Conservation (phyloP, 2,113 vertebrate genomes). For the Tachysurus fulvidraco region DNA sequence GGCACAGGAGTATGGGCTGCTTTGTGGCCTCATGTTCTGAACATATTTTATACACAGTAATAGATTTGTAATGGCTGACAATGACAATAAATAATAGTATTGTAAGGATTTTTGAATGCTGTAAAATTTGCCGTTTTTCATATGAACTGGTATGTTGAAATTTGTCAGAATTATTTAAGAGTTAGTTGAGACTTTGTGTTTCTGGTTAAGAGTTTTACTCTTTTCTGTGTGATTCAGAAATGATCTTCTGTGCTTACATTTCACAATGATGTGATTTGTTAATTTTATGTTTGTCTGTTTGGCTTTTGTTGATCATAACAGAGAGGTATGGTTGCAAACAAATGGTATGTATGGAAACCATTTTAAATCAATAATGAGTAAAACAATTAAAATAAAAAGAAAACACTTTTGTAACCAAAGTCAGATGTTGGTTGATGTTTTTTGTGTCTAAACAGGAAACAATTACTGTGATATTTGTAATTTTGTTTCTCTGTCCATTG, state of each 20-base stretch:
- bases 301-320: conserved; percentile 52
- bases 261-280: conserved; percentile 41
- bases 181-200: conserved; percentile 60
- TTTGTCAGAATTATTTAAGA: conserved; percentile 42
- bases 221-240: conserved; percentile 58
- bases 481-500: neutral
- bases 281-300: conserved; percentile 32
- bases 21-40: conserved; percentile 51
- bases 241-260: conserved; percentile 57
- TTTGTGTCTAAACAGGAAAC: neutral
- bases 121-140: conserved; percentile 58
- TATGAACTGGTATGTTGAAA: conserved; percentile 52
- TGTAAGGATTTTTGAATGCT: conserved; percentile 56
- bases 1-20: conserved; percentile 54
- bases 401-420: conserved; percentile 72
- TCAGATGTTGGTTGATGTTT: conserved; percentile 59
- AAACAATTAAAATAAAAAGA: conserved; percentile 62
- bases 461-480: no score
- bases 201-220: conserved; percentile 63
- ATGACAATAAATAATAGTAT: conserved; percentile 68
- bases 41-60: conserved; percentile 71
- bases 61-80: conserved; percentile 66
- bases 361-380: conserved; percentile 55
- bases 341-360: conserved; percentile 53
- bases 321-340: conserved; percentile 59